These are phyloP conservation scores for Rousettus leschenaultii DNA, from an alignment of 2,113 vertebrate genomes.

Conservation along the genomic window DNA sequence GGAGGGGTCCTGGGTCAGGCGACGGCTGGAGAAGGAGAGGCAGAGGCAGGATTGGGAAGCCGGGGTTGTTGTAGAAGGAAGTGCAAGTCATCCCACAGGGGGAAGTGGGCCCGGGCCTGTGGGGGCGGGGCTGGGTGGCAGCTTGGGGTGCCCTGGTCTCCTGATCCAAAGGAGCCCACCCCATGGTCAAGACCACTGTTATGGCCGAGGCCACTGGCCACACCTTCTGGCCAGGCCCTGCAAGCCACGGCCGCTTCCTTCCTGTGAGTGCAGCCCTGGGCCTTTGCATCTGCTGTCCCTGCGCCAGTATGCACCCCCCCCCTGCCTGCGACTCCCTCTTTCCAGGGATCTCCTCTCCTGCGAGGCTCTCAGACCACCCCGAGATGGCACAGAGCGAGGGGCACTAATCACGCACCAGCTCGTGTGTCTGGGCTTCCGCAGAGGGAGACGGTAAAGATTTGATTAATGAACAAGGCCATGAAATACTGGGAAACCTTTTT, in stretches of 20 bases:
- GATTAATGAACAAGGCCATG: not conserved
- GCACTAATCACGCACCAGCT: fast-evolving
- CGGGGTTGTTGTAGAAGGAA: not conserved
- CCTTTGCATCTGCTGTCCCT: not conserved
- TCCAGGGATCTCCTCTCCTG: too few species aligned
- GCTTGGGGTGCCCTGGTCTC: not conserved
- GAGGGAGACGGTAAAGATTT: not conserved
- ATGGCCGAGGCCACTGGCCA: not conserved
- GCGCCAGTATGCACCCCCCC: not conserved
- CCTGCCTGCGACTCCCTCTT: not conserved
- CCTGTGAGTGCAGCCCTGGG: not conserved
- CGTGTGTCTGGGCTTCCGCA: too few species aligned
- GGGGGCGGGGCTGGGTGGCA: not conserved
- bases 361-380: not conserved
- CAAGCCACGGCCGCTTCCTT: fast-evolving
- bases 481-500: not conserved
- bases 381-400: not conserved
- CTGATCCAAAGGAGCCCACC: not conserved
- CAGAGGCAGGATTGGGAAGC: not conserved
- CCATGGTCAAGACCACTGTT: fast-evolving
- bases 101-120: constrained; percentile 12
- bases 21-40: not conserved
- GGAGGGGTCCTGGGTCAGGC: not conserved
- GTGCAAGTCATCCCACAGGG: constrained; percentile 51
- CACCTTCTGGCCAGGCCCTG: not conserved